A percentile compares a stretch with the other conserved stretches of the same genome.
Evolutionary conservation across 2,113 vertebrate genomes (phyloP).

Genomic region (Xiphophorus maculatus): DNA sequence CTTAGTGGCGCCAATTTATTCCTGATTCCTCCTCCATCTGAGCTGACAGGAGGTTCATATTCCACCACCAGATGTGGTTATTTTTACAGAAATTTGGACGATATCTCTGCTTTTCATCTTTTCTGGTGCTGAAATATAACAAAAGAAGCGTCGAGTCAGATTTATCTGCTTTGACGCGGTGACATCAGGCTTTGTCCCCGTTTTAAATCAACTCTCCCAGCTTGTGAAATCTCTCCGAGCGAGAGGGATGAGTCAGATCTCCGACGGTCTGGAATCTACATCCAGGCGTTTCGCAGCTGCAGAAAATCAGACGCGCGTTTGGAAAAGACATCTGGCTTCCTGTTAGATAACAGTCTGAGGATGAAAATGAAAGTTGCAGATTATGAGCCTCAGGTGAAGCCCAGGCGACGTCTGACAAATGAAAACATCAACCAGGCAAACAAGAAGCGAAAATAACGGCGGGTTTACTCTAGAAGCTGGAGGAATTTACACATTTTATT

Average conservation of each 20-base stretch:
- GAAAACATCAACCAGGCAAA: too few species aligned
- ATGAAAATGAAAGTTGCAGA: constrained; percentile 8
- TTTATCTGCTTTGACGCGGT: too few species aligned
- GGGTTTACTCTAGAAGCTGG: too few species aligned
- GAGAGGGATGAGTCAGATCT: constrained; percentile 18
- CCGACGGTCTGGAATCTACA: constrained; percentile 14
- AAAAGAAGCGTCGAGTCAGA: not conserved
- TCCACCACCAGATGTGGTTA: too few species aligned
- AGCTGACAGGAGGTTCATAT: too few species aligned
- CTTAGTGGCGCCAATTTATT: too few species aligned
- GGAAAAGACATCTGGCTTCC: not conserved
- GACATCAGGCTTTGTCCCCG: not conserved
- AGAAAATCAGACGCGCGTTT: constrained; percentile 12
- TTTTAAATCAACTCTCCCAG: constrained; percentile 6
- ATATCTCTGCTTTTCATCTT: not conserved
- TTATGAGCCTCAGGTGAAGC: not conserved
- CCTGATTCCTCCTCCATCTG: too few species aligned
- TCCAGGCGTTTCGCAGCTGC: constrained; percentile 26
- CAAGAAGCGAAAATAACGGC: too few species aligned
- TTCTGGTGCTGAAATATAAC: not conserved
- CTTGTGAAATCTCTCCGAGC: not conserved
- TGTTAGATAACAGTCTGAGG: constrained; percentile 22
- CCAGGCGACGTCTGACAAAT: too few species aligned
- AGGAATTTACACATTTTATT: too few species aligned
- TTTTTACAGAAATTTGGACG: too few species aligned